A percentile compares a stretch with the other conserved stretches of the same genome.
Evolutionary conservation across 2,888 invertebrate species (phyloP).

Genomic region (Coenonympha arcania): DNA sequence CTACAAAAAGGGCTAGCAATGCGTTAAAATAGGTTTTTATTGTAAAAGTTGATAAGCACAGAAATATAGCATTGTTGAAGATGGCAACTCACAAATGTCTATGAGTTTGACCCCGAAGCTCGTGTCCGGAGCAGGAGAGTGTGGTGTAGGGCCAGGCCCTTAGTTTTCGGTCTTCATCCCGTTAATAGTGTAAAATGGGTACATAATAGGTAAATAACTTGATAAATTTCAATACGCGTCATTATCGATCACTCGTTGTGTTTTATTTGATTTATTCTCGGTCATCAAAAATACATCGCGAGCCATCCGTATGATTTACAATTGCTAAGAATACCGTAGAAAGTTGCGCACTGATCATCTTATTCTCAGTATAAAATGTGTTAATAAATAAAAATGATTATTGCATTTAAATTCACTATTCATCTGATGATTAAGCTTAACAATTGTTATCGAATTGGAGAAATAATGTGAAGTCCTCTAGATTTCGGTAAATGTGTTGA

Average conservation of each 20-base stretch:
- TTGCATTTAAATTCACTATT: slow-evolving; percentile 17
- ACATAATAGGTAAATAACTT: slow-evolving; percentile 70
- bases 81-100: slow-evolving; percentile 69
- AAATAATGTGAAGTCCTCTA: slow-evolving; percentile 40
- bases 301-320: slow-evolving; percentile 48
- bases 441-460: slow-evolving; percentile 30
- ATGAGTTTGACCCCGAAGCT: slow-evolving; percentile 75
- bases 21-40: background rate
- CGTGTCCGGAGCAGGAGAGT: slow-evolving; percentile 70
- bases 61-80: slow-evolving; percentile 9
- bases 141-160: slow-evolving; percentile 72
- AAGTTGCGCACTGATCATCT: slow-evolving; percentile 64
- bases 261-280: slow-evolving; percentile 28
- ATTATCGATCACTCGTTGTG: slow-evolving; percentile 19
- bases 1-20: background rate
- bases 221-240: slow-evolving; percentile 34
- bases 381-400: slow-evolving; percentile 36
- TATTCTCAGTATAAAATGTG: slow-evolving; percentile 54
- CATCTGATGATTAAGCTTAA: background rate
- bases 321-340: slow-evolving; percentile 69
- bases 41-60: slow-evolving; percentile 9
- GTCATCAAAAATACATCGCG: slow-evolving; percentile 55
- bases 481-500: slow-evolving; percentile 67
- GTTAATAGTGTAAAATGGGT: slow-evolving; percentile 71
- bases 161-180: slow-evolving; percentile 66